Evolutionary conservation across 92 coral and sea anemone species (phyloP).

Genomic region (Zoanthus sociatus): DNA sequence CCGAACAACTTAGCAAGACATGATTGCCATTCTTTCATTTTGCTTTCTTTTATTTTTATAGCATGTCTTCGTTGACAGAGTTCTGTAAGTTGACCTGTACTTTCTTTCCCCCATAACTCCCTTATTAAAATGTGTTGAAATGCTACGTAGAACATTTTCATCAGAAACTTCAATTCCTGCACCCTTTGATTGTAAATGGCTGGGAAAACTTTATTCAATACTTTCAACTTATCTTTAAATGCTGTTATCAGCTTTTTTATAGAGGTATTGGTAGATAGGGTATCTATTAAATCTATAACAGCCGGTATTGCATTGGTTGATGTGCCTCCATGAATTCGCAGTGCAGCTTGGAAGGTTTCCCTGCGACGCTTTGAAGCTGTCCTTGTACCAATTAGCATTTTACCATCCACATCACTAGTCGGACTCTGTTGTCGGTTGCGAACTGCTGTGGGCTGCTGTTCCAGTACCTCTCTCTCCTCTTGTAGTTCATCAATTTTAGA

Average conservation of each 20-base stretch:
- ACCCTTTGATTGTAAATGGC: conserved; percentile 47
- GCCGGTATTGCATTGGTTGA: conserved; percentile 57
- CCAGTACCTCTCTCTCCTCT: conserved; percentile 7
- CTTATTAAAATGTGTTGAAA: conserved; percentile 56
- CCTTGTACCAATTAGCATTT: conserved; percentile 20
- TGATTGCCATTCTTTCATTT: conserved; percentile 44
- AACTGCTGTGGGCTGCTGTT: not conserved
- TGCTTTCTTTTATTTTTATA: conserved; percentile 51
- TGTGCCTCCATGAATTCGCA: conserved; percentile 64
- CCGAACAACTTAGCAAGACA: conserved; percentile 57
- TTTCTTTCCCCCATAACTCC: conserved; percentile 72
- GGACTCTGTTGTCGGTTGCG: conserved; percentile 5
- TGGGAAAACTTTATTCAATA: conserved; percentile 47
- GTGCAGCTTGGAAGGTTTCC: conserved; percentile 67
- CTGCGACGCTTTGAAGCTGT: conserved; percentile 45
- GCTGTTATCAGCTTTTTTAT: conserved; percentile 55
- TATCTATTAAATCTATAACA: conserved; percentile 42
- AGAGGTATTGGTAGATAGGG: conserved; percentile 49
- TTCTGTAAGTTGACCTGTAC: conserved; percentile 58
- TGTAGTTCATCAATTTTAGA: not conserved
- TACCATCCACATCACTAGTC: not conserved
- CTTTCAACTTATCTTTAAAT: conserved; percentile 28
- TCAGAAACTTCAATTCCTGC: conserved; percentile 60
- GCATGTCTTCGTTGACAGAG: conserved; percentile 59
- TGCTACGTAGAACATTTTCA: conserved; percentile 56